Evolutionary conservation across 2,797 vertebrate genomes (phyloP), one percentile per base, ranked within the genome.

Genomic region (Clarias platycephalus): DNA sequence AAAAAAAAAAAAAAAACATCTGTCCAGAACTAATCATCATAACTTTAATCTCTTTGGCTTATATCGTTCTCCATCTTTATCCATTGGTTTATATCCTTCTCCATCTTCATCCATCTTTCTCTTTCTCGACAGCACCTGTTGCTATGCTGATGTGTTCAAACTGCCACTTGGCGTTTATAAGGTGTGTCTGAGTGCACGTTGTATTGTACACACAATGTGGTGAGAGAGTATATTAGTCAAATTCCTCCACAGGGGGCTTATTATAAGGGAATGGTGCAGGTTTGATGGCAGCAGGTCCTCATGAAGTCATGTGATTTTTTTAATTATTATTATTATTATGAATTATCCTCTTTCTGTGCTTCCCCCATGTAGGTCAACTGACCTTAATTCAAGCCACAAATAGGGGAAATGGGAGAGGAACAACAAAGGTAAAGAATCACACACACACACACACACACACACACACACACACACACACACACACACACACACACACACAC

Each of bases 381-480:
- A 94, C 93, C 93, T 92, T 81, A 90, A 92, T 94, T 91, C 88
- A 67, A 82, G 74, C 83, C 83, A 74, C 71, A 88, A 91, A 91
- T 85, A 12, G 84, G 80, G 89, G 89, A 91, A 90, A 87, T 88
- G 89, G 37, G 37, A 44, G 37, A 79, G 92, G 93, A 68, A 67
- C 67, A 92, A 92, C 91, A 92, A 93, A 93, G 92, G 90, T 90
- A 93, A 62, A 81, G 44, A 49, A 49, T 34, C 86, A 85, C 84
- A 75, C 60, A 81, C 57, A 71, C 68, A 75, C 58, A 66, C 31
- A 74, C 75, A 83, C 84, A 82, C 85, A 86, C 64, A 72, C 63
- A 86, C 74, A 77, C 31, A 88, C 78, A 81, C 75, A 80, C 57
- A 34, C 34, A 34, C 34, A 34, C 34, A 34, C 34, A 34, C 34